These are phyloP conservation scores for Odontesthes bonariensis DNA, from an alignment of 2,113 vertebrate genomes.

Conservation along the genomic window DNA sequence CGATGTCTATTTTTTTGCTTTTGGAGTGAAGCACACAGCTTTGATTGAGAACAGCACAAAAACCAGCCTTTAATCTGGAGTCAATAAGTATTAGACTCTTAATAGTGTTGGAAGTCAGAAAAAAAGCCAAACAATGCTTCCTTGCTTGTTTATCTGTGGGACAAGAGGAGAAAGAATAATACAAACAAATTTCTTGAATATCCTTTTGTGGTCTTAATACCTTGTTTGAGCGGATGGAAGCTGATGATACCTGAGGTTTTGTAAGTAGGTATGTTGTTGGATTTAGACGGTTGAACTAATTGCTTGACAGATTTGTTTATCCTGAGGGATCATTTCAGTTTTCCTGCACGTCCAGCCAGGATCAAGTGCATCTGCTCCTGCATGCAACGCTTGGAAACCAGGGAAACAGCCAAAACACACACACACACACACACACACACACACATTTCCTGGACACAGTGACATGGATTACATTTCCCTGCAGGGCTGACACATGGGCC, in stretches of 20 bases:
- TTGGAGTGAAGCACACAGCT: constrained; percentile 21
- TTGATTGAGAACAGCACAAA: constrained; percentile 56
- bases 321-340: constrained; percentile 89
- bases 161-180: constrained; percentile 8
- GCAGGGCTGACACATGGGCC: constrained; percentile 65
- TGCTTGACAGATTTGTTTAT: constrained; percentile 51
- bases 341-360: constrained; percentile 90
- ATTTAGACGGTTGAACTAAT: constrained; percentile 48
- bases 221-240: not conserved
- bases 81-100: constrained; percentile 55
- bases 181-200: constrained; percentile 16
- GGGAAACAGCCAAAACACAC: constrained; percentile 77
- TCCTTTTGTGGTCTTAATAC: constrained; percentile 1
- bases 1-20: constrained; percentile 48
- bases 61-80: constrained; percentile 58
- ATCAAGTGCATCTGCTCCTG: constrained; percentile 96
- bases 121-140: constrained; percentile 40
- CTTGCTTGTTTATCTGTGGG: constrained; percentile 25
- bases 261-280: not conserved
- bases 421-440: constrained; percentile 34
- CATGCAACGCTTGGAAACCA: constrained; percentile 89
- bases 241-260: not conserved
- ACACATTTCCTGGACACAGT: constrained; percentile 27
- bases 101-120: constrained; percentile 14
- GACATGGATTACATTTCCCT: constrained; percentile 56